These are phyloP conservation scores for Hemitrygon akajei DNA, from an alignment of 2,797 vertebrate genomes.

Conservation along the genomic window DNA sequence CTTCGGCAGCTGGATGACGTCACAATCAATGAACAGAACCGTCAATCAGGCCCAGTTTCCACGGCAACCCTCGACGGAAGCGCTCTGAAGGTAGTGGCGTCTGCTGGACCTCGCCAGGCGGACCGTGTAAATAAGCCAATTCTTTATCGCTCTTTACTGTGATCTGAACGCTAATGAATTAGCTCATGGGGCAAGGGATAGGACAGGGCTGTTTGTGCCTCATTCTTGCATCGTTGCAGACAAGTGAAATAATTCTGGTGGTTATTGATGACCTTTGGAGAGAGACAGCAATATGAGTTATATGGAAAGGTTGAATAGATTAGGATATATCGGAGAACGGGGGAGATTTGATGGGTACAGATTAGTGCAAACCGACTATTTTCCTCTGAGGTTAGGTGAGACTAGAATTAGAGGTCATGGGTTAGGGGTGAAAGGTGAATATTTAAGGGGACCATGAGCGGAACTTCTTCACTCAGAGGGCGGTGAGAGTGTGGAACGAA, in stretches of 20 bases:
- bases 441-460: too few relatives aligned
- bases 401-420: too few relatives aligned
- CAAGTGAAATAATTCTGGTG: too few relatives aligned
- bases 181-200: background rate
- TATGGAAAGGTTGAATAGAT: too few relatives aligned
- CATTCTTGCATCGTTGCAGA: background rate
- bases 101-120: background rate
- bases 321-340: too few relatives aligned
- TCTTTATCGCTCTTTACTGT: background rate
- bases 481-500: too few relatives aligned
- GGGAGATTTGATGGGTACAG: too few relatives aligned
- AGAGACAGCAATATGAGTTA: background rate
- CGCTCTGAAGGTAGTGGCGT: constrained; percentile 54
- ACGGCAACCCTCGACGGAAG: constrained; percentile 69
- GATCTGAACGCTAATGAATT: background rate
- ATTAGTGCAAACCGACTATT: too few relatives aligned
- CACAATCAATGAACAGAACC: constrained; percentile 56
- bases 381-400: too few relatives aligned
- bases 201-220: background rate
- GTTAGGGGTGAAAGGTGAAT: too few relatives aligned
- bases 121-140: constrained; percentile 18
- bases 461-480: too few relatives aligned
- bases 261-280: background rate
- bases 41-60: constrained; percentile 65
- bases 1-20: constrained; percentile 49